Percentiles rank a stretch among this genome's conserved stretches.
These are phyloP conservation scores for Macquaria ambigua DNA, from an alignment of 2,113 vertebrate genomes.

Conservation along the genomic window DNA sequence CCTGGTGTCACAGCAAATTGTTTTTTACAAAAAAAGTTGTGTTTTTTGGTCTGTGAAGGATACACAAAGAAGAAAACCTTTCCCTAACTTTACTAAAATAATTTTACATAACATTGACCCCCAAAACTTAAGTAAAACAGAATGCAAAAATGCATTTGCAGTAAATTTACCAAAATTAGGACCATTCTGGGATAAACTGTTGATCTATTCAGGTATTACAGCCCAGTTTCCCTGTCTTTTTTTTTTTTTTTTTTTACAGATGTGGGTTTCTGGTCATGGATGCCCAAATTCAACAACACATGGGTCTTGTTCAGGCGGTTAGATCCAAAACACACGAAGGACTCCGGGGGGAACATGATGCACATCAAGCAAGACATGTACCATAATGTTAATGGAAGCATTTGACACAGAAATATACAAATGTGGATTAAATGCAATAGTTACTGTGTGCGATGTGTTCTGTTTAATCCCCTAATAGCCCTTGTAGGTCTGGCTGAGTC, in stretches of 20 bases:
- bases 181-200: background rate
- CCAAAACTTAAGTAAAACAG: too few species aligned
- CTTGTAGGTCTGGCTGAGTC: background rate
- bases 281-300: constrained; percentile 85
- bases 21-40: background rate
- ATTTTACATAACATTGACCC: background rate
- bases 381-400: background rate
- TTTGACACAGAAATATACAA: constrained; percentile 36
- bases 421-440: background rate
- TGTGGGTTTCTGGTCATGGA: constrained; percentile 89
- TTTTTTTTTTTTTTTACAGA: constrained; percentile 73
- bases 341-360: background rate
- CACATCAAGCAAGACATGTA: background rate
- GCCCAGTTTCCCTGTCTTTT: background rate
- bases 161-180: background rate
- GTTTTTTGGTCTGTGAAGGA: background rate
- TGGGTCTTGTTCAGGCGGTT: constrained; percentile 87
- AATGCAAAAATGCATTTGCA: too few species aligned
- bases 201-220: background rate
- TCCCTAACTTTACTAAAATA: background rate
- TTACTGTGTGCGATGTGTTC: background rate
- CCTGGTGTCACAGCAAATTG: background rate
- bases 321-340: constrained; percentile 72
- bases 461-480: background rate
- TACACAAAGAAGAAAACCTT: background rate